Percentiles rank a stretch among this genome's conserved stretches.
These are phyloP conservation scores for Sycophaga agraensis DNA, from an alignment of 1,140 invertebrate genomes.

Conservation along the genomic window DNA sequence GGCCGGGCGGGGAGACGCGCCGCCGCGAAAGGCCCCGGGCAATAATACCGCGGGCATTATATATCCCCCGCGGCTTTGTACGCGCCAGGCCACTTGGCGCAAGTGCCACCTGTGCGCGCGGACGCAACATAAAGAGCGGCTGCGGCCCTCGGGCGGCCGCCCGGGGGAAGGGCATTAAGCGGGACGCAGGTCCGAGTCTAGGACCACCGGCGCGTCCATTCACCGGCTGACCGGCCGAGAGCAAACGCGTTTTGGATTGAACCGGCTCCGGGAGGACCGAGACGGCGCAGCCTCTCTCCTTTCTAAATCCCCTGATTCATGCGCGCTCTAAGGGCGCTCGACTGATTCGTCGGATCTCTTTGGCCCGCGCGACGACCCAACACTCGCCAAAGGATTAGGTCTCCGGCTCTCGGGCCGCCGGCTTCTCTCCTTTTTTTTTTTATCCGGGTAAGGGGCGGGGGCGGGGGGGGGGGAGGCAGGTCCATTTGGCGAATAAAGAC, in stretches of 20 bases:
- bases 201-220: constrained; percentile 41
- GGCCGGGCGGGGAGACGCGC: constrained; percentile 25
- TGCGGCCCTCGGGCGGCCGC: too few relatives aligned
- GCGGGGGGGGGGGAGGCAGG: background rate
- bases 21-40: constrained; percentile 13
- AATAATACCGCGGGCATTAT: constrained; percentile 32
- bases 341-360: background rate
- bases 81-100: background rate
- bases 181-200: constrained; percentile 30
- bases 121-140: constrained; percentile 26
- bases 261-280: too few relatives aligned
- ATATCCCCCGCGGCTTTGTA: background rate
- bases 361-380: too few relatives aligned
- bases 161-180: constrained; percentile 30
- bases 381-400: background rate
- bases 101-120: constrained; percentile 47
- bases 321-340: background rate
- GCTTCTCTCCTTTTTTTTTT: background rate
- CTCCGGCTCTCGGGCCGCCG: background rate
- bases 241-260: too few relatives aligned
- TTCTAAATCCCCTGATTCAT: constrained; percentile 54
- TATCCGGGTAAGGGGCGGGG: too few relatives aligned
- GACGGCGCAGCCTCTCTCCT: constrained; percentile 36
- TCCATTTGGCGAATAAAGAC: constrained; percentile 22
- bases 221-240: too few relatives aligned